Conservation (phyloP, 2,797 vertebrate genomes). For the Uromys caudimaculatus region DNA sequence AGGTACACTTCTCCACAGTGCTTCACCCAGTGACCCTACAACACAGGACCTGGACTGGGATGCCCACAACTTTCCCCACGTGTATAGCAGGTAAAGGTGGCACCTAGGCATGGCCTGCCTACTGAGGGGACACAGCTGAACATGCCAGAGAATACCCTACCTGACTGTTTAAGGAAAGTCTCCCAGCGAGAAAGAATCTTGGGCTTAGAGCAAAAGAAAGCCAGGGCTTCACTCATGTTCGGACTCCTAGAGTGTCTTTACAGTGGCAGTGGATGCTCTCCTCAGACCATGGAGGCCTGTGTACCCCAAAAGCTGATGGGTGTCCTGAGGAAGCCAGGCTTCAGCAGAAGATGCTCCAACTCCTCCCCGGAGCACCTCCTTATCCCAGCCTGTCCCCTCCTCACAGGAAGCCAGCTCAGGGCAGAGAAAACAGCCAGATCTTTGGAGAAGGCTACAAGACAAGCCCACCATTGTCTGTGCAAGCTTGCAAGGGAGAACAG, state of each 20-base stretch:
- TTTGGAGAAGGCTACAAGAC: neutral
- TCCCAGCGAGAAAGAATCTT: neutral
- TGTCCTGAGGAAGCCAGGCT: neutral
- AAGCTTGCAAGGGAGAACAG: slow-evolving; percentile 54
- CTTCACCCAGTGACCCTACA: rapidly evolving
- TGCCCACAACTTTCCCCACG: neutral
- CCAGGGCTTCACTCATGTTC: neutral
- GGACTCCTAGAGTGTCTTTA: neutral
- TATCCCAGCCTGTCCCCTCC: neutral
- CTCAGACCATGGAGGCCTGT: neutral
- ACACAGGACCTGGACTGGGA: neutral
- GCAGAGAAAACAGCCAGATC: neutral
- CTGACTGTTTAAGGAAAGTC: slow-evolving; percentile 23
- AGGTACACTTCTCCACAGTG: neutral
- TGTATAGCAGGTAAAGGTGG: neutral
- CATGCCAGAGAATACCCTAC: neutral
- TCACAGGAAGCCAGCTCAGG: slow-evolving; percentile 26
- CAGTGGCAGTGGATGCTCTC: neutral
- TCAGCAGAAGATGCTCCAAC: neutral
- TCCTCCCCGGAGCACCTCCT: neutral
- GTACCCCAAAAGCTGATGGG: neutral
- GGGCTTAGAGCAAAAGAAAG: neutral
- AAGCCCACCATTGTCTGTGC: slow-evolving; percentile 57
- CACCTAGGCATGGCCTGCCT: neutral
- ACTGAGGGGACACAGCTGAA: neutral